phyloP scores from a whole-genome alignment of 2,113 vertebrate genomes.

The Saccopteryx bilineata region DNA sequence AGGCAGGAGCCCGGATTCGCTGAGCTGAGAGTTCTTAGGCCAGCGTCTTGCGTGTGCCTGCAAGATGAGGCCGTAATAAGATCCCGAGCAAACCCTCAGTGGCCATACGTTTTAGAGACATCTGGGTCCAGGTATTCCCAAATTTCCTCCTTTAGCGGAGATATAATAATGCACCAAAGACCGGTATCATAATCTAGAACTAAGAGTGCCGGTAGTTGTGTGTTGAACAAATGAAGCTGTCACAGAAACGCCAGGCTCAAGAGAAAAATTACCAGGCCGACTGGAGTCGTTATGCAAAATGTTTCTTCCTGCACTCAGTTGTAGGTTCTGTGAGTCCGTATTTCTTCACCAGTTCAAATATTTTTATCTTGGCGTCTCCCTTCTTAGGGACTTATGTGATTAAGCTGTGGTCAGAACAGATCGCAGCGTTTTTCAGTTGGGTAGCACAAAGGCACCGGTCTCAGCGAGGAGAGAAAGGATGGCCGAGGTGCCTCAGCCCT shows the following conservation, averaged over 20 bases:
- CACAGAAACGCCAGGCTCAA: slow-evolving; percentile 89
- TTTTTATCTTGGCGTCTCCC: slow-evolving; percentile 86
- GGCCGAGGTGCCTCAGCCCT: slow-evolving; percentile 85
- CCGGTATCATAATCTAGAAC: slow-evolving; percentile 89
- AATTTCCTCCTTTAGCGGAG: slow-evolving; percentile 84
- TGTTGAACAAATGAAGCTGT: slow-evolving; percentile 95
- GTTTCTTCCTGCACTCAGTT: slow-evolving; percentile 79
- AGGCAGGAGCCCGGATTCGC: slow-evolving; percentile 86
- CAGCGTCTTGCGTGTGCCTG: slow-evolving; percentile 12
- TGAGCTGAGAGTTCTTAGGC: slow-evolving; percentile 85
- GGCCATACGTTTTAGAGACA: slow-evolving; percentile 85
- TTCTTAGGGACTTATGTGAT: slow-evolving; percentile 88
- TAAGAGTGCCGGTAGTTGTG: slow-evolving; percentile 85
- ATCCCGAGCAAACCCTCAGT: slow-evolving; percentile 81
- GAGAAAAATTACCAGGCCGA: slow-evolving; percentile 91
- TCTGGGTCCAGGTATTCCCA: slow-evolving; percentile 86
- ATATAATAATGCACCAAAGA: slow-evolving; percentile 88
- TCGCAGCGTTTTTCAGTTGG: slow-evolving; percentile 85
- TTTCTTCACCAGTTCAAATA: slow-evolving; percentile 88
- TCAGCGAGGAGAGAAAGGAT: slow-evolving; percentile 84
- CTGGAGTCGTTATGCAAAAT: slow-evolving; percentile 90
- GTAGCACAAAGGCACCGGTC: slow-evolving; percentile 84
- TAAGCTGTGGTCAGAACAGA: slow-evolving; percentile 91
- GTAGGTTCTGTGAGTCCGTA: slow-evolving; percentile 82
- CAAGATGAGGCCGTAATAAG: slow-evolving; percentile 81